Conservation (phyloP, 2,888 invertebrate species). For the Xylophagus ater region DNA sequence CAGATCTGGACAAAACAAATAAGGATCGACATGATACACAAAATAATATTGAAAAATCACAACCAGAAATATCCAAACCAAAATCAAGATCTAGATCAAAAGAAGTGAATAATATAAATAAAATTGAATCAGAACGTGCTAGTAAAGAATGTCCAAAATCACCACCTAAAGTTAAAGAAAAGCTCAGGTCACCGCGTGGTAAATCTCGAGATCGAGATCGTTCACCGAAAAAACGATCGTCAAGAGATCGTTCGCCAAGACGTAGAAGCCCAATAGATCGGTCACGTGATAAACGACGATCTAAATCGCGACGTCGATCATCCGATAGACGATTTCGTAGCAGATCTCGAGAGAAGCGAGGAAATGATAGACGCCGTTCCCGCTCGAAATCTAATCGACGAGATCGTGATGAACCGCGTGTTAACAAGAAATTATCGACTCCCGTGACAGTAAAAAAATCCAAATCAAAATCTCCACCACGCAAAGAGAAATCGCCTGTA, state of each 20-base stretch:
- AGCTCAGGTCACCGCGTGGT: conserved; percentile 32
- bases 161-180: conserved; percentile 27
- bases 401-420: conserved; percentile 21
- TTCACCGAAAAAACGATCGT: conserved; percentile 25
- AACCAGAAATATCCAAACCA: conserved; percentile 13
- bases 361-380: conserved; percentile 26
- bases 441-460: conserved; percentile 21
- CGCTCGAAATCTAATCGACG: conserved; percentile 16
- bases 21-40: conserved; percentile 30
- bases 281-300: conserved; percentile 23
- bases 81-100: conserved; percentile 40
- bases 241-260: conserved; percentile 26
- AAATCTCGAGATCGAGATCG: conserved; percentile 30
- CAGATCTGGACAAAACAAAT: conserved; percentile 28
- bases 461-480: conserved; percentile 24
- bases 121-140: conserved; percentile 14
- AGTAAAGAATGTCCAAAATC: conserved; percentile 11
- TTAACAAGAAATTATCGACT: conserved; percentile 19
- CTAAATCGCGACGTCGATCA: conserved; percentile 23
- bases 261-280: conserved; percentile 15
- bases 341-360: conserved; percentile 24
- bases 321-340: conserved; percentile 19
- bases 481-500: conserved; percentile 1
- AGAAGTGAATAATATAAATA: conserved; percentile 27
- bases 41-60: conserved; percentile 30